These are phyloP conservation scores for Xestoiulus laeticollis DNA, from an alignment of 2,888 invertebrate genomes.

Conservation along the genomic window DNA sequence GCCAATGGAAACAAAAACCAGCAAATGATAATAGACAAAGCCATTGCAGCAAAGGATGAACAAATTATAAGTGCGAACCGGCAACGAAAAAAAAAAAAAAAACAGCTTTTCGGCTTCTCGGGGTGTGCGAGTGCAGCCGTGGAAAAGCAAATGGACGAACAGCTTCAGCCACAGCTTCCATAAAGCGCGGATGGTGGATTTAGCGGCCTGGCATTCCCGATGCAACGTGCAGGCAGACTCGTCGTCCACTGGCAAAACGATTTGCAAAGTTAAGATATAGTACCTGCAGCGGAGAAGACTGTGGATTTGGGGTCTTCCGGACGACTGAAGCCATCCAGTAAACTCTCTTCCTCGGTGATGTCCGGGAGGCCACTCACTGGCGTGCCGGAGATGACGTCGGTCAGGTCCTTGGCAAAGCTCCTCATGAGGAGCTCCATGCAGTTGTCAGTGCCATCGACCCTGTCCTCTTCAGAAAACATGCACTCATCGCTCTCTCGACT, in stretches of 20 bases:
- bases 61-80: not conserved
- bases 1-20: not conserved
- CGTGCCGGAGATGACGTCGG: slow-evolving; percentile 4
- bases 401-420: slow-evolving; percentile 50
- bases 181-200: not conserved
- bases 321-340: slow-evolving; percentile 11
- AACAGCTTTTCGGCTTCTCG: not conserved
- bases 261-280: not conserved
- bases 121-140: not conserved
- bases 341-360: slow-evolving; percentile 52
- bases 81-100: not conserved
- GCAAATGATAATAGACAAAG: not conserved
- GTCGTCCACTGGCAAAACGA: not conserved
- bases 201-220: not conserved
- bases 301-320: not conserved
- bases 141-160: not conserved
- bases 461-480: slow-evolving; percentile 58
- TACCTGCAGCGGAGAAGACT: not conserved
- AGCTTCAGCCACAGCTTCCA: not conserved
- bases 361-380: slow-evolving; percentile 46
- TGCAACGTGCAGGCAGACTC: not conserved
- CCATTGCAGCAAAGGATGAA: not conserved
- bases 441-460: not conserved
- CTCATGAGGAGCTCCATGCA: slow-evolving; percentile 51
- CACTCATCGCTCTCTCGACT: slow-evolving; percentile 58